Evolutionary conservation across 1,140 invertebrate species (phyloP).

Genomic region (Heliconius himera): DNA sequence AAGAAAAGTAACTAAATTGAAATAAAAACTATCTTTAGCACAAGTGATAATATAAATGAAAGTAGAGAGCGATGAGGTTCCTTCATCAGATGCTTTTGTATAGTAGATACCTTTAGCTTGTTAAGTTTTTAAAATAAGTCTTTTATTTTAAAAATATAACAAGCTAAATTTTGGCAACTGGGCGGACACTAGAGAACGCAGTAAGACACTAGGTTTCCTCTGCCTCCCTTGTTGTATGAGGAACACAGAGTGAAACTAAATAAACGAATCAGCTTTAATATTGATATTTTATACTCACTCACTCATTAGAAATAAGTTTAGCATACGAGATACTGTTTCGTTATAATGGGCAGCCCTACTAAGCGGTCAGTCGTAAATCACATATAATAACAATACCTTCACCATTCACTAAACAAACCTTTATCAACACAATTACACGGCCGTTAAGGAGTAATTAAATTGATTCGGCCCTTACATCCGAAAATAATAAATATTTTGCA

Average conservation of each 20-base stretch:
- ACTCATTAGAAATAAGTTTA: neutral
- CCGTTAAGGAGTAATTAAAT: conserved; percentile 69
- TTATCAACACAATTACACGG: conserved; percentile 75
- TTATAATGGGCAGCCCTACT: conserved; percentile 5
- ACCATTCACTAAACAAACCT: conserved; percentile 70
- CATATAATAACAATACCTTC: conserved; percentile 66
- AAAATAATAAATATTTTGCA: conserved; percentile 39
- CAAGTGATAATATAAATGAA: too few species aligned
- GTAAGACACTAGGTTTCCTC: too few species aligned
- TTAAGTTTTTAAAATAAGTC: too few species aligned
- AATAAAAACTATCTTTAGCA: too few species aligned
- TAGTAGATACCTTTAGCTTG: too few species aligned
- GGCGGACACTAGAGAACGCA: too few species aligned
- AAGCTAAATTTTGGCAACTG: too few species aligned
- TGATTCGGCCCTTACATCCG: conserved; percentile 46
- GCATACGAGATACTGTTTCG: neutral
- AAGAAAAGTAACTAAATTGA: too few species aligned
- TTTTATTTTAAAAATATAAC: too few species aligned
- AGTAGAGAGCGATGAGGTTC: too few species aligned
- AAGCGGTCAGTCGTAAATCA: conserved; percentile 62
- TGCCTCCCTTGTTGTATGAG: too few species aligned
- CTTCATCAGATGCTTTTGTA: too few species aligned
- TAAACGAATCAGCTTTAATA: neutral
- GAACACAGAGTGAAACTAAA: neutral
- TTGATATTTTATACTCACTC: neutral